Conservation (phyloP, 2,113 vertebrate species). For the Brachyistius frenatus region DNA sequence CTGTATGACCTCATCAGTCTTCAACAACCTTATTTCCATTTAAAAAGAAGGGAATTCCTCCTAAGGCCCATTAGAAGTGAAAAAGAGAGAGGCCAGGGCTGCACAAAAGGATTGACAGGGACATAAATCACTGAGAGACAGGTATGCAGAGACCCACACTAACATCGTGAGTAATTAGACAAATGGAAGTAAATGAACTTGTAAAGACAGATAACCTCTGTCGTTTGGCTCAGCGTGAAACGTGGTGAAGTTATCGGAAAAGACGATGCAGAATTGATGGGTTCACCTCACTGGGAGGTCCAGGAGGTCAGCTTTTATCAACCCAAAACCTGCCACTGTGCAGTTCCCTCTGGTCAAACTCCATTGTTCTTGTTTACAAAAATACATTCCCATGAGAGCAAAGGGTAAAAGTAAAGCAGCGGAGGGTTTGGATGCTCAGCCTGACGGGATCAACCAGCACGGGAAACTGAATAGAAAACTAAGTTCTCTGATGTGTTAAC, state of each 20-base stretch:
- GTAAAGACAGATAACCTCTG: slow-evolving; percentile 24
- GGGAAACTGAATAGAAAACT: slow-evolving; percentile 27
- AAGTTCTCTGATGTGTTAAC: background rate
- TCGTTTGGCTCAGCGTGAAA: slow-evolving; percentile 13
- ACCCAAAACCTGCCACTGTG: slow-evolving; percentile 35
- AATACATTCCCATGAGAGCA: slow-evolving; percentile 31
- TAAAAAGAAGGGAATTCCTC: background rate
- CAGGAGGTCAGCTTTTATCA: slow-evolving; percentile 53
- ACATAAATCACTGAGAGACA: slow-evolving; percentile 31
- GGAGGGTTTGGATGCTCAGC: slow-evolving; percentile 2
- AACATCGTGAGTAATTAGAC: slow-evolving; percentile 1
- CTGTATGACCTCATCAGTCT: slow-evolving; percentile 43
- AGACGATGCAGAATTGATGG: slow-evolving; percentile 27
- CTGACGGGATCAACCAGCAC: slow-evolving; percentile 20
- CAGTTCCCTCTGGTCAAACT: slow-evolving; percentile 54
- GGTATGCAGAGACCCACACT: background rate
- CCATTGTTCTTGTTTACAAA: slow-evolving; percentile 38
- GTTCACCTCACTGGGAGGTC: slow-evolving; percentile 12
- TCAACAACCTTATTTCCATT: slow-evolving; percentile 28
- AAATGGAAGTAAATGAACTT: slow-evolving; percentile 10
- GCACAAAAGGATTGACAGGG: background rate
- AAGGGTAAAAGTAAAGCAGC: slow-evolving; percentile 10
- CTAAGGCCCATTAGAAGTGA: background rate
- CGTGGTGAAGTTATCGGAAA: slow-evolving; percentile 3
- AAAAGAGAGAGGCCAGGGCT: background rate